Percentiles rank a stretch among this genome's conserved stretches.
Conservation (phyloP, 2,113 vertebrate species). For the Urocynchramus pylzowi region DNA sequence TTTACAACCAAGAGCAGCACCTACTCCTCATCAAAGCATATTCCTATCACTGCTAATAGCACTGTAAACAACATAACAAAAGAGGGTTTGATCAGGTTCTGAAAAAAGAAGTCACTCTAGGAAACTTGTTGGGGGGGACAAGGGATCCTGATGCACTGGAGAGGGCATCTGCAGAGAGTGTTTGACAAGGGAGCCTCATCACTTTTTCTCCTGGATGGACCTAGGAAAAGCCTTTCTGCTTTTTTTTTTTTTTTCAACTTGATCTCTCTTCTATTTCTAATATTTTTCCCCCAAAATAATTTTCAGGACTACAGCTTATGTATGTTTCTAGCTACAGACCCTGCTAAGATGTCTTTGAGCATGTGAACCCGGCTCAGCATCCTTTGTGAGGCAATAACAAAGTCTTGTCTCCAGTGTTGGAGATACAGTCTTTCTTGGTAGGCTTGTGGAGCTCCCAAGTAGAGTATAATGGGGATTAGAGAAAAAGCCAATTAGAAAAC, state of each 20-base stretch:
- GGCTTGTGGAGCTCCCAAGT: background rate
- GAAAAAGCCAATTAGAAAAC: conserved; percentile 3
- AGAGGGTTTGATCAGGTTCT: background rate
- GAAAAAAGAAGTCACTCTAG: background rate
- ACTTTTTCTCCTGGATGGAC: background rate
- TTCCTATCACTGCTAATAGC: background rate
- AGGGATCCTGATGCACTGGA: background rate
- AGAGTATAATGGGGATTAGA: background rate
- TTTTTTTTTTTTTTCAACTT: background rate
- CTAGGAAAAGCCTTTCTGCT: background rate
- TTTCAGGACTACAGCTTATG: background rate
- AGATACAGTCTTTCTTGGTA: background rate
- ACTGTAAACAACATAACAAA: background rate
- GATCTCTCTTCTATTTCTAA: background rate
- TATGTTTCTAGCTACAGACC: background rate
- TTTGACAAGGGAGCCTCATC: background rate
- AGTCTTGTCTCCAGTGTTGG: background rate
- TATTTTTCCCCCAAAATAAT: background rate
- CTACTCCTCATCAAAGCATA: background rate
- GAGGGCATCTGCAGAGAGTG: background rate
- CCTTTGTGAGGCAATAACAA: background rate
- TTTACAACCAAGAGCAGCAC: background rate
- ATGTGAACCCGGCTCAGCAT: background rate
- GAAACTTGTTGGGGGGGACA: accelerated
- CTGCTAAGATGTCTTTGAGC: background rate